Conservation (phyloP, 2,797 vertebrate genomes). For the Urocyon cinereoargenteus region DNA sequence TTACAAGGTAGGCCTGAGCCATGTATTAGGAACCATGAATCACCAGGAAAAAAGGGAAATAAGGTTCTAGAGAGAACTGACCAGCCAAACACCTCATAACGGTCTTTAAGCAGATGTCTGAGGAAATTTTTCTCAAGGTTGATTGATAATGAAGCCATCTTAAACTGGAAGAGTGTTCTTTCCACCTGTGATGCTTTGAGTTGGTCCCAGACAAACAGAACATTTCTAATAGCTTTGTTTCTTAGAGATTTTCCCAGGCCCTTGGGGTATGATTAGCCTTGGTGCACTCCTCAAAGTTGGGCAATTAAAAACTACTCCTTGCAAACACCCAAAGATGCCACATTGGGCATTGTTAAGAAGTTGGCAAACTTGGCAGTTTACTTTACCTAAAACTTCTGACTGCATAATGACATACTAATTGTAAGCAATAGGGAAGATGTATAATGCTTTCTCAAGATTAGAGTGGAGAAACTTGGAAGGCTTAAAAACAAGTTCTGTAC, state of each 20-base stretch:
- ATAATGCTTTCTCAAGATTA: slow-evolving; percentile 51
- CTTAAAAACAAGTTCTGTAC: slow-evolving; percentile 50
- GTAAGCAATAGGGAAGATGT: slow-evolving; percentile 59
- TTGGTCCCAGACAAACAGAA: slow-evolving; percentile 59
- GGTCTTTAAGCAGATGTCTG: slow-evolving; percentile 33
- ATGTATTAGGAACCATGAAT: neutral
- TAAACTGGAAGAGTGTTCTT: slow-evolving; percentile 38
- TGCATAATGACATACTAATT: slow-evolving; percentile 77
- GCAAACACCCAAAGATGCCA: slow-evolving; percentile 67
- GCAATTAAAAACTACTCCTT: slow-evolving; percentile 79
- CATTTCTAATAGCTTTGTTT: slow-evolving; percentile 58
- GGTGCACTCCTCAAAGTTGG: slow-evolving; percentile 62
- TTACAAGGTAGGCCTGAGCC: neutral
- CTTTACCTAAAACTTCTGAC: slow-evolving; percentile 74
- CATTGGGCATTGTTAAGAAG: slow-evolving; percentile 79
- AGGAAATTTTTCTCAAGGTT: slow-evolving; percentile 53
- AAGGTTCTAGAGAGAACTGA: neutral
- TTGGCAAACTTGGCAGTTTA: slow-evolving; percentile 69
- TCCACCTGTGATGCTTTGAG: neutral
- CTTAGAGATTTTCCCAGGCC: slow-evolving; percentile 32
- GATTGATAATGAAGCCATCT: slow-evolving; percentile 30
- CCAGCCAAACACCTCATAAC: neutral
- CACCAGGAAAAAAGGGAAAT: neutral
- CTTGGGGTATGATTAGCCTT: slow-evolving; percentile 73
- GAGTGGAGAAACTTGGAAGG: slow-evolving; percentile 50